Evolutionary conservation across 2,888 invertebrate genomes (phyloP).

Genomic region (Pasiphila rectangulata): DNA sequence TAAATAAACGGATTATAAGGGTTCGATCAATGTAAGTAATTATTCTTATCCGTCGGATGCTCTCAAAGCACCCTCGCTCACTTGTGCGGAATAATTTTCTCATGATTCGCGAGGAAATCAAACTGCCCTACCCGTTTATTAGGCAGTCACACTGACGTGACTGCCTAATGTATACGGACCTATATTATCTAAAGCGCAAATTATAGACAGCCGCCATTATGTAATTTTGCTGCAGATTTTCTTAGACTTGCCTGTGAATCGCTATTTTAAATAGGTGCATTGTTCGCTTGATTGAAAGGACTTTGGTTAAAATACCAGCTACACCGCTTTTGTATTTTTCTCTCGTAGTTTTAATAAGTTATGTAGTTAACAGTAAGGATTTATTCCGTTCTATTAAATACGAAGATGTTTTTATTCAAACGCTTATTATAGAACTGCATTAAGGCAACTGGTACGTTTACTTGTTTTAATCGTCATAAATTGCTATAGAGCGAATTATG

Average conservation of each 20-base stretch:
- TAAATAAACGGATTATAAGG: conserved; percentile 78
- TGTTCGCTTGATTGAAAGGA: conserved; percentile 15
- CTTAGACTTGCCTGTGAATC: conserved; percentile 29
- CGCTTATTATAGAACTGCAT: conserved; percentile 1
- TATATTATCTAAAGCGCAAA: conserved; percentile 56
- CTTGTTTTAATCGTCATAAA: conserved; percentile 12
- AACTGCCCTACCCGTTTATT: conserved; percentile 72
- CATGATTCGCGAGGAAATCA: conserved; percentile 77
- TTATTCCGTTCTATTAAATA: neutral
- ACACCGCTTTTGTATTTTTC: neutral
- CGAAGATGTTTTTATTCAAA: neutral
- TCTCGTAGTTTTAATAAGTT: neutral
- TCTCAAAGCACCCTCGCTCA: conserved; percentile 67
- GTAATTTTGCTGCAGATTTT: conserved; percentile 34
- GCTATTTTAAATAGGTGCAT: conserved; percentile 23
- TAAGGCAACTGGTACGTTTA: neutral
- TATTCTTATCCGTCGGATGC: conserved; percentile 80
- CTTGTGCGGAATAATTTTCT: conserved; percentile 73
- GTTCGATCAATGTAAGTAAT: conserved; percentile 80
- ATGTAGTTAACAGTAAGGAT: neutral
- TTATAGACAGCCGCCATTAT: conserved; percentile 41
- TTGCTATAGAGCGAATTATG: conserved; percentile 27
- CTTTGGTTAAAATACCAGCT: neutral
- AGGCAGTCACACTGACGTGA: conserved; percentile 71
- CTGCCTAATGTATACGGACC: conserved; percentile 59